Evolutionary conservation across 1,140 invertebrate genomes (phyloP), one percentile per base, ranked within the genome.

Genomic region (Sinella curviseta): DNA sequence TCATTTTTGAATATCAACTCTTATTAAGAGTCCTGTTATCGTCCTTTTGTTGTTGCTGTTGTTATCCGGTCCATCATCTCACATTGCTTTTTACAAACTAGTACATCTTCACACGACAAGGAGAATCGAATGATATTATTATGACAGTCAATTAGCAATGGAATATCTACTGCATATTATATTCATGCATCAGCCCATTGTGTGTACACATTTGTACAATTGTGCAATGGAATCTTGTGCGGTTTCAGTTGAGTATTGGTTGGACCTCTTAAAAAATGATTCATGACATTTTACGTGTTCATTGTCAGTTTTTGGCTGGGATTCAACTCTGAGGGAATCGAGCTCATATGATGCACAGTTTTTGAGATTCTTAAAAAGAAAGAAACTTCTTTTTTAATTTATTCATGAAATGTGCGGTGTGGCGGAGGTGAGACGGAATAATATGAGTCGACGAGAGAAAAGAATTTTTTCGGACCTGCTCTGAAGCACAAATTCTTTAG

Each of bases 331-430:
- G 24, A 60, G 24, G 3, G 24, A 14, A 17, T 60, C 24, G 55
- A 24, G 24, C 24, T 8, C 17, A 48, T 48, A 48, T 12, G 24
- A 24, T 60, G 4, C 55, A 60, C 55, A 48, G 4, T 48, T 17
- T 8, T 17, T 8, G 17, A 48, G 39, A 8, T 48, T 48, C 39
- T 8, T 17, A 17, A 48, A 8, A 48, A 48, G 17, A 48, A n/a
- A n/a, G n/a, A n/a, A n/a, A 17, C n/a, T n/a, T n/a, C n/a, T 17
- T 48, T 4, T 48, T 17, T 48, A 60, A 60, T 60, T 60, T 60
- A 60, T 60, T 12, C 55, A n/a, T n/a, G n/a, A n/a, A n/a, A n/a
- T n/a, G n/a, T n/a, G n/a, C 55, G 55, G 55, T 60, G 55, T 60
- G 55, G 55, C 24, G n/a, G 4, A n/a, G n/a, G n/a, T n/a, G n/a